Base-by-base conservation (phyloP, 2,888 invertebrate genomes). In the Parnassius smintheus region DNA sequence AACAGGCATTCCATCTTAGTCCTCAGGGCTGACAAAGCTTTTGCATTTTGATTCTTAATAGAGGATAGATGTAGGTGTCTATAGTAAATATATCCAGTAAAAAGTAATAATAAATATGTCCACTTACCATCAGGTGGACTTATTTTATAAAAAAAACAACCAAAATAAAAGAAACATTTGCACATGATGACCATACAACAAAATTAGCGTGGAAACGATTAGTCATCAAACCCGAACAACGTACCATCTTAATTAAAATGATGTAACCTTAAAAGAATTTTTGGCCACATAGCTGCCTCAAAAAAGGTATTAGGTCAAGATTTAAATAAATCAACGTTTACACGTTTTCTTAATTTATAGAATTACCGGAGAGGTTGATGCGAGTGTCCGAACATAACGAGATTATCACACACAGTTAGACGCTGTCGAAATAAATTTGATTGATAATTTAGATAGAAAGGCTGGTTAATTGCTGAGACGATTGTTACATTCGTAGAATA, bases 381-480 rank as follows among this genome's bases (percentile, higher is more conserved):
- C 54, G 18, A 18, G 12, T 51, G 2, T 56, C 42, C 48, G 22
- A 58, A 49, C 54, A 42, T 18, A 45, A 13, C 44, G 12, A 56
- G 56, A 62, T 64, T 57, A 55, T 59, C 49, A 35, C 52, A 12
- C 53, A 41, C 41, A 46, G 53, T 62, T 63, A 59, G 41, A 22
- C 46, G 62, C 56, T 69, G 70, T 66, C 66, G 67, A 66, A 66
- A 65, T 64, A 74, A 66, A 68, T 72, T 67, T 70, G 76, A 77
- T 76, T 66, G 66, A 74, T 73, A 70, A 72, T 74, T 72, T 64
- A 75, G 77, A 79, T 79, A 69, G 61, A 65, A 66, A 71, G 70
- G 67, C 67, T 70, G 68, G 70, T 72, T 70, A 52, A 48, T 56
- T 50, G 25, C 50, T 53, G 11, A 10, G 9, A 44, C 42, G n/a